phyloP scores from a whole-genome alignment of 2,888 invertebrate genomes.

The Agonopterix arenella region DNA sequence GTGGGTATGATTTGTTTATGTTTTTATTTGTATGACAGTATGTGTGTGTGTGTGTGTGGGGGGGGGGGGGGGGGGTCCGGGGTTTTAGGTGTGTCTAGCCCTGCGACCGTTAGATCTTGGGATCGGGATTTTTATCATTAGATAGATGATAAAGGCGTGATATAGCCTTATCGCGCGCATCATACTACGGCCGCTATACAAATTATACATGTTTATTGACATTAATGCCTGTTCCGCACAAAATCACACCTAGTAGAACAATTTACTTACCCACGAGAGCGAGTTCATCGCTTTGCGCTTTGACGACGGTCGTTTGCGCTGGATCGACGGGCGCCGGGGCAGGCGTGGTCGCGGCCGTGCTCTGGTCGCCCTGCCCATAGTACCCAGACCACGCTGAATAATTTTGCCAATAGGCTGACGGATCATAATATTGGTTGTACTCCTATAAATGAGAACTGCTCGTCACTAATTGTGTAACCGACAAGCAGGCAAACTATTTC shows the following conservation, averaged over 20 bases:
- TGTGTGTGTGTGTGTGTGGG: too few species aligned
- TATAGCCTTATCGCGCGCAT: too few species aligned
- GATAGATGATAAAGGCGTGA: too few species aligned
- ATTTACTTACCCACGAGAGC: slow-evolving; percentile 81
- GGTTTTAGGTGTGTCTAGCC: too few species aligned
- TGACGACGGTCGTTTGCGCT: slow-evolving; percentile 37
- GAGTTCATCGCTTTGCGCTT: slow-evolving; percentile 79
- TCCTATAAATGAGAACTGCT: slow-evolving; percentile 64
- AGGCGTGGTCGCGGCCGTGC: slow-evolving; percentile 49
- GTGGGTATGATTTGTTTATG: too few species aligned
- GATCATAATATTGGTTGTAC: slow-evolving; percentile 89
- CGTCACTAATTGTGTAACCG: slow-evolving; percentile 23
- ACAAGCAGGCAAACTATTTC: slow-evolving; percentile 6
- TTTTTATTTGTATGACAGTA: too few species aligned
- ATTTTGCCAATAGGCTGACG: slow-evolving; percentile 91
- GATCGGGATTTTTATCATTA: too few species aligned
- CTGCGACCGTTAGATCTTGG: too few species aligned
- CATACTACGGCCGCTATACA: too few species aligned
- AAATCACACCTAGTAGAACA: neutral
- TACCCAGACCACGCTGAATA: slow-evolving; percentile 89
- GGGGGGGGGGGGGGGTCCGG: too few species aligned
- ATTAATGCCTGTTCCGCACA: too few species aligned
- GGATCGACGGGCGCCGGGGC: slow-evolving; percentile 46
- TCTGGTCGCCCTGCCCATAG: slow-evolving; percentile 82
- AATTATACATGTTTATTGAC: too few species aligned